These are phyloP conservation scores for Triops longicaudatus DNA, from an alignment of 1,140 invertebrate genomes.

Conservation along the genomic window DNA sequence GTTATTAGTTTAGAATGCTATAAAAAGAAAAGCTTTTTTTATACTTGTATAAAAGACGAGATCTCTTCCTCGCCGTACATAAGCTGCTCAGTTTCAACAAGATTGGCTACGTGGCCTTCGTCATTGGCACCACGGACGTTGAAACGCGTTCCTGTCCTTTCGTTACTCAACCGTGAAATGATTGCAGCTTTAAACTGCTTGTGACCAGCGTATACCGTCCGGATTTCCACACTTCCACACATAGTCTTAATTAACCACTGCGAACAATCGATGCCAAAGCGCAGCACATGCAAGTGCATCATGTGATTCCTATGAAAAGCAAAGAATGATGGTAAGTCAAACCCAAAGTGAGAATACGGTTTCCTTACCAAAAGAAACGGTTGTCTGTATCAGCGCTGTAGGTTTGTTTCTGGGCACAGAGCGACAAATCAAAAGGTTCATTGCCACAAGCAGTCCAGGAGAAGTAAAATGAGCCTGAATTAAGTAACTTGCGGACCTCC, in stretches of 20 bases:
- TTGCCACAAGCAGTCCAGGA: conserved; percentile 55
- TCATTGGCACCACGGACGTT: conserved; percentile 98
- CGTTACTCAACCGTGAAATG: conserved; percentile 90
- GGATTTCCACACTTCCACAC: conserved; percentile 91
- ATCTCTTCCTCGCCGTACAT: conserved; percentile 81
- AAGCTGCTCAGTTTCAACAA: conserved; percentile 98
- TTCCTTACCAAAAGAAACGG: conserved; percentile 79
- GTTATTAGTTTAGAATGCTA: conserved; percentile 38
- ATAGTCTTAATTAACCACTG: conserved; percentile 87
- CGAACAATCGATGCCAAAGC: conserved; percentile 77
- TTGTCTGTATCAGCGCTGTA: conserved; percentile 77
- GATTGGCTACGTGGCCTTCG: conserved; percentile 98
- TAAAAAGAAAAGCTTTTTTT: not conserved
- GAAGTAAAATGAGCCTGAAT: conserved; percentile 95
- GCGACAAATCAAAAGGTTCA: conserved; percentile 69
- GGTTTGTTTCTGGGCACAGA: conserved; percentile 79
- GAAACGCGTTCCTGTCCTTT: conserved; percentile 81
- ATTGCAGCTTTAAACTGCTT: conserved; percentile 86
- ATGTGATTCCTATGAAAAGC: conserved; percentile 66
- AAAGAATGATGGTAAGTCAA: not conserved
- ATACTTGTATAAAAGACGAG: conserved; percentile 64
- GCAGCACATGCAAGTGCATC: conserved; percentile 80
- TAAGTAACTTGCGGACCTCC: conserved; percentile 78
- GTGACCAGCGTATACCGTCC: conserved; percentile 89
- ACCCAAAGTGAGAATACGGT: not conserved